A percentile compares a stretch with the other conserved stretches of the same genome.
phyloP scores from a whole-genome alignment of 2,797 vertebrate genomes.

The Merluccius polli region DNA sequence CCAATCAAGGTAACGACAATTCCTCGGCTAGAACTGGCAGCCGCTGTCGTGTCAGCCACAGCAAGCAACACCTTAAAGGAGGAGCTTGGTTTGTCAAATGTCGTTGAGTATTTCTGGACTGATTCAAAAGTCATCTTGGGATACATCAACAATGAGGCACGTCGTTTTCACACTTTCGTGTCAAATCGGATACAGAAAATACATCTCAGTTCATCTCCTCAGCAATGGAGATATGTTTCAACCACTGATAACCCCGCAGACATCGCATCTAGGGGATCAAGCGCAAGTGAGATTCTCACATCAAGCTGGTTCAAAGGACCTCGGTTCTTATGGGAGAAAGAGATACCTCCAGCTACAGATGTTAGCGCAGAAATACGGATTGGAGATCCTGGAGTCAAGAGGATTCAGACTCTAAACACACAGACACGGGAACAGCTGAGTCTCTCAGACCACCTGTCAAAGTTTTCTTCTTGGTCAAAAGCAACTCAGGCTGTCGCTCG shows the following conservation, averaged over 20 bases:
- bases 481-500: slow-evolving; percentile 12
- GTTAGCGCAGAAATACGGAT: background rate
- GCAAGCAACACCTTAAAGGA: background rate
- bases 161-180: background rate
- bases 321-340: background rate
- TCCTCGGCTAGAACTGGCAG: background rate
- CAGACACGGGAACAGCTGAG: background rate
- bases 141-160: background rate
- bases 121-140: no score
- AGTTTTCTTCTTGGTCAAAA: slow-evolving; percentile 20
- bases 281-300: no score
- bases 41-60: background rate
- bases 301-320: background rate
- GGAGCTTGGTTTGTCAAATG: background rate
- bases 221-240: no score
- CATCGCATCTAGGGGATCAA: no score
- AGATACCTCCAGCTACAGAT: slow-evolving; percentile 2
- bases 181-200: slow-evolving; percentile 7
- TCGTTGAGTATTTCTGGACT: background rate
- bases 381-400: slow-evolving; percentile 28
- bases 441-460: slow-evolving; percentile 7
- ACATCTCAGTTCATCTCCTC: slow-evolving; percentile 3
- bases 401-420: slow-evolving; percentile 8
- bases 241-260: background rate
- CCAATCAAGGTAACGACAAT: background rate